Conservation (phyloP, 2,888 invertebrate genomes). For the Mesorhabditis spiculigera region DNA sequence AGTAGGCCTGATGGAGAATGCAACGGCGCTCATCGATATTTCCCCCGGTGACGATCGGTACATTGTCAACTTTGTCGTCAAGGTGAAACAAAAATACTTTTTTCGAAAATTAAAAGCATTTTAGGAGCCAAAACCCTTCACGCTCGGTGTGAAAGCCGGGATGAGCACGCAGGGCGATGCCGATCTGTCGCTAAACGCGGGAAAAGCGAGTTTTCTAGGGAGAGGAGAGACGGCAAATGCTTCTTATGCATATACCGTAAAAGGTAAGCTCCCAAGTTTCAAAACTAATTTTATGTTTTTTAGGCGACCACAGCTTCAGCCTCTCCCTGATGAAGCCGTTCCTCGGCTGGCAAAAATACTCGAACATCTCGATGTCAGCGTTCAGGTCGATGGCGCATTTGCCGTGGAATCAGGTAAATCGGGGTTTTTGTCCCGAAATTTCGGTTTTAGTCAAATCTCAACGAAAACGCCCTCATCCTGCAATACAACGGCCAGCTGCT, state of each 20-base stretch:
- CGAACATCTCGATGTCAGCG: constrained; percentile 32
- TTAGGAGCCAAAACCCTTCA: constrained; percentile 21
- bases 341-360: constrained; percentile 64
- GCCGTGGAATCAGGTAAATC: constrained; percentile 44
- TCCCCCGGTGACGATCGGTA: constrained; percentile 66
- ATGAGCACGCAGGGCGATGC: constrained; percentile 52
- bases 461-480: constrained; percentile 49
- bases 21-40: constrained; percentile 82
- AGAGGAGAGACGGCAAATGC: constrained; percentile 46
- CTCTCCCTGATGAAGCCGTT: constrained; percentile 80
- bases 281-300: constrained; percentile 9
- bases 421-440: too few relatives aligned
- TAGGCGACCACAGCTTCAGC: constrained; percentile 74
- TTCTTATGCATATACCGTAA: constrained; percentile 48
- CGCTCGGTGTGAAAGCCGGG: constrained; percentile 49
- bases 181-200: constrained; percentile 42
- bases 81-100: constrained; percentile 67
- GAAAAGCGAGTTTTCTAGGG: constrained; percentile 41
- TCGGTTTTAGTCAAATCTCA: constrained; percentile 28
- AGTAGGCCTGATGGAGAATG: constrained; percentile 79
- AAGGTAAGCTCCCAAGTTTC: too few relatives aligned
- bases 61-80: constrained; percentile 80
- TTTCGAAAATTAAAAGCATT: background rate
- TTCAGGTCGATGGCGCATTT: constrained; percentile 40
- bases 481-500: constrained; percentile 40